These are phyloP conservation scores for Drosophila yakuba DNA, from an alignment of 1,140 invertebrate genomes.

Conservation along the genomic window DNA sequence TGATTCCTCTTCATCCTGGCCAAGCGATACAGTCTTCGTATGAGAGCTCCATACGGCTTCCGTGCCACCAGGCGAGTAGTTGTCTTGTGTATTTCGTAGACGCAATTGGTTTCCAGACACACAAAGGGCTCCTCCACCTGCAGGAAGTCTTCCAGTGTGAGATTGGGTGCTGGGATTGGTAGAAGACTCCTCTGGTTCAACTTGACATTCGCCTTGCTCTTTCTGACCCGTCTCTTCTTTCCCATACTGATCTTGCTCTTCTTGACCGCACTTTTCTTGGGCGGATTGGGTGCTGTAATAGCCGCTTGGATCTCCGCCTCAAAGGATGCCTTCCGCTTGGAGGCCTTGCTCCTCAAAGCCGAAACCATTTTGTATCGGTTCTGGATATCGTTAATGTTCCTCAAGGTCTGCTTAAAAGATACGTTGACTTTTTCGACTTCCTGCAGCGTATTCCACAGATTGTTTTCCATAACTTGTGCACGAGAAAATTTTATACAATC, in stretches of 20 bases:
- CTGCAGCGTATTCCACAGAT: slow-evolving; percentile 36
- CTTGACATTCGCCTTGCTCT: neutral
- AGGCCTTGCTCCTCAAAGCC: slow-evolving; percentile 6
- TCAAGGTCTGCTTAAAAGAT: slow-evolving; percentile 35
- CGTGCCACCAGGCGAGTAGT: neutral
- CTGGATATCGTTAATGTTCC: slow-evolving; percentile 37
- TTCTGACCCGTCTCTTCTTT: slow-evolving; percentile 4
- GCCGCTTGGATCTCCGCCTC: slow-evolving; percentile 59
- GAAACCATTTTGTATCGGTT: slow-evolving; percentile 42
- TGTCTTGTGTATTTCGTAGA: slow-evolving; percentile 13
- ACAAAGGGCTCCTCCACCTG: neutral
- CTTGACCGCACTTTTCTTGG: slow-evolving; percentile 5
- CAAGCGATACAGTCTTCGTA: slow-evolving; percentile 22
- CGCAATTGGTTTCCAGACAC: slow-evolving; percentile 1
- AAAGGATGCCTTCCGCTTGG: slow-evolving; percentile 8
- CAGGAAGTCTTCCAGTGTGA: neutral
- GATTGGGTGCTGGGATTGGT: neutral
- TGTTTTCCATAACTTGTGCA: slow-evolving; percentile 39
- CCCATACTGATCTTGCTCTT: neutral
- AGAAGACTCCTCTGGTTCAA: neutral
- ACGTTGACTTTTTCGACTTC: slow-evolving; percentile 47
- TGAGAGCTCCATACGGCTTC: slow-evolving; percentile 5
- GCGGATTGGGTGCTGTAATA: slow-evolving; percentile 18
- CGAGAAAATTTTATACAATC: slow-evolving; percentile 41
- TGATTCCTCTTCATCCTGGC: neutral